Evolutionary conservation across 1,140 invertebrate genomes (phyloP).

Genomic region (Cyphomyrmex costatus): DNA sequence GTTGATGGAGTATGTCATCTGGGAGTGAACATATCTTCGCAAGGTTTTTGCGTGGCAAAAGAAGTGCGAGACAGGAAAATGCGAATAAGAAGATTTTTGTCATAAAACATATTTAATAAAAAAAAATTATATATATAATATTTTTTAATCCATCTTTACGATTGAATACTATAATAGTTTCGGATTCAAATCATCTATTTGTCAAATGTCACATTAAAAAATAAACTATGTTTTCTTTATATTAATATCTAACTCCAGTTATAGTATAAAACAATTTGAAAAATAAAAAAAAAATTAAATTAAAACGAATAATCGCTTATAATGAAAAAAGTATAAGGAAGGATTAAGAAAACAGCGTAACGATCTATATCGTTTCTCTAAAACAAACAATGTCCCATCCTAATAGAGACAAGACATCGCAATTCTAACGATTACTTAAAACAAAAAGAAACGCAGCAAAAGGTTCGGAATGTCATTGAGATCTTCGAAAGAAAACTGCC

Average conservation of each 20-base stretch:
- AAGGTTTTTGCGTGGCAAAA: slow-evolving; percentile 13
- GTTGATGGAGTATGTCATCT: slow-evolving; percentile 61
- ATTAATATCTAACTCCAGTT: background rate
- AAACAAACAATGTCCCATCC: background rate
- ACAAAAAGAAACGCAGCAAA: background rate
- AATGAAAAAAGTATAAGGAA: background rate
- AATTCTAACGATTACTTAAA: background rate
- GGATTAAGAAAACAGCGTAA: background rate
- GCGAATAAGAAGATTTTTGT: background rate
- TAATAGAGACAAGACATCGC: background rate
- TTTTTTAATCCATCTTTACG: background rate
- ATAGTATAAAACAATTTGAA: background rate
- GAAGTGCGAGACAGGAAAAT: slow-evolving; percentile 18
- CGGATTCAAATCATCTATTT: background rate
- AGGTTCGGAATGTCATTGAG: slow-evolving; percentile 22
- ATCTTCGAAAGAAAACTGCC: slow-evolving; percentile 73
- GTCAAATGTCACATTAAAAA: background rate
- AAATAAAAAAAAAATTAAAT: background rate
- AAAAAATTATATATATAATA: background rate
- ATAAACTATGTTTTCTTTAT: background rate
- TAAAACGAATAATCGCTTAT: background rate
- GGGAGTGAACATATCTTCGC: slow-evolving; percentile 27
- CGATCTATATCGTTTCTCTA: background rate
- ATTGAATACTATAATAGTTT: background rate
- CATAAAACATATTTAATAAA: background rate